phyloP scores from a whole-genome alignment of 2,888 invertebrate species.

The Megalurothrips usitatus region DNA sequence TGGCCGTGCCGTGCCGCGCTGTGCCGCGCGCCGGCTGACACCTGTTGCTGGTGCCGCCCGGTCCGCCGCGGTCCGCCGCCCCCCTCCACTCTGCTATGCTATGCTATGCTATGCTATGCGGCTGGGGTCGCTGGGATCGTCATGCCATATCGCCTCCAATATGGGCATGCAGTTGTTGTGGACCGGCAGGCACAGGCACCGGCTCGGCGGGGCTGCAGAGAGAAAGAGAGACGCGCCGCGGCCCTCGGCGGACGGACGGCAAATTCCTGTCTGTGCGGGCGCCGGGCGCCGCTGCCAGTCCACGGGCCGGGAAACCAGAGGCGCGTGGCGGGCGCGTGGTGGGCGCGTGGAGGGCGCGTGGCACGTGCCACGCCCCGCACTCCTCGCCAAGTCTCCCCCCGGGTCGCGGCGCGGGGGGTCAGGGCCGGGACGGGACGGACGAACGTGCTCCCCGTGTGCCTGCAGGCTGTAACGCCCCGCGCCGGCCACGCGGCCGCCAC shows the following conservation, averaged over 20 bases:
- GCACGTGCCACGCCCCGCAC: background rate
- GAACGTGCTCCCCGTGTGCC: background rate
- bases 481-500: background rate
- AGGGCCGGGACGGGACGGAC: background rate
- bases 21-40: background rate
- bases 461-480: background rate
- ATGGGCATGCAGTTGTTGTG: no score
- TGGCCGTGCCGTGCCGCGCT: background rate
- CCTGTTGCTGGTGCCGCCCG: background rate
- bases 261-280: background rate
- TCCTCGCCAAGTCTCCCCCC: background rate
- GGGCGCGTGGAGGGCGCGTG: background rate
- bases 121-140: no score
- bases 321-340: background rate
- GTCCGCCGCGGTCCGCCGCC: background rate
- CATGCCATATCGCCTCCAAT: no score
- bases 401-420: background rate
- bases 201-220: slow-evolving; percentile 1
- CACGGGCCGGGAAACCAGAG: background rate
- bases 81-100: background rate
- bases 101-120: no score
- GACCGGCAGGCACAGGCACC: background rate
- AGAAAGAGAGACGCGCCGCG: slow-evolving; percentile 4
- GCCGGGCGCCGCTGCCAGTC: background rate
- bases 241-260: background rate